Evolutionary conservation across 1,140 invertebrate species (phyloP).

Genomic region (Thrips palmi): DNA sequence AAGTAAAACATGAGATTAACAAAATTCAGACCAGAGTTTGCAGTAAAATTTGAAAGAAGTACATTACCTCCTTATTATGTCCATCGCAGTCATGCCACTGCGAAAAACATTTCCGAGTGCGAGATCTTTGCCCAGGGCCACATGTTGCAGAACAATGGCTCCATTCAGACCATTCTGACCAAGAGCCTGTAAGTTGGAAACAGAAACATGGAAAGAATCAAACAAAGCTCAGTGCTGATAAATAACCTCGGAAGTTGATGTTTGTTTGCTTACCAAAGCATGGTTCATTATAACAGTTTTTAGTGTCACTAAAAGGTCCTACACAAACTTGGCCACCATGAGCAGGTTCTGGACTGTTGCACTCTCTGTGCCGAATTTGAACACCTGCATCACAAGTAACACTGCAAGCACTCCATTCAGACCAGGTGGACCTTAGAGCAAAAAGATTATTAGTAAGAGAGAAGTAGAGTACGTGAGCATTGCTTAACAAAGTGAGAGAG

Average conservation of each 20-base stretch:
- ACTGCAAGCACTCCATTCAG: slow-evolving; percentile 33
- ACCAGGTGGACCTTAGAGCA: slow-evolving; percentile 40
- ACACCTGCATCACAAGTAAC: slow-evolving; percentile 44
- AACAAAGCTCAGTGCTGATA: no score
- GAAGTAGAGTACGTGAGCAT: no score
- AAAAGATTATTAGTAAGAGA: neutral
- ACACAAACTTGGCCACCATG: slow-evolving; percentile 41
- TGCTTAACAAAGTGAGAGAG: slow-evolving; percentile 9
- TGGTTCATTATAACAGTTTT: slow-evolving; percentile 34
- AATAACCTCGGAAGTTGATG: neutral
- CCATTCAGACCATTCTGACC: slow-evolving; percentile 13
- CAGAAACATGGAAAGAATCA: no score
- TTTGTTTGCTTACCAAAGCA: slow-evolving; percentile 10
- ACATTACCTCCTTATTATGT: slow-evolving; percentile 17
- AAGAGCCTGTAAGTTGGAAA: slow-evolving; percentile 8
- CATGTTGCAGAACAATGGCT: slow-evolving; percentile 11
- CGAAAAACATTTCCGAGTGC: slow-evolving; percentile 17
- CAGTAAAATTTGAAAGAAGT: slow-evolving; percentile 1
- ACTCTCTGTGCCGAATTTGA: slow-evolving; percentile 25
- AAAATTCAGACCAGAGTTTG: neutral
- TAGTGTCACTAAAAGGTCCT: slow-evolving; percentile 26
- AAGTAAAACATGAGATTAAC: neutral
- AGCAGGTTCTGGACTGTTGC: slow-evolving; percentile 32
- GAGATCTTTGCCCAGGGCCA: slow-evolving; percentile 10
- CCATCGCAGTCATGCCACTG: slow-evolving; percentile 16